A percentile compares a stretch with the other conserved stretches of the same genome.
These are phyloP conservation scores for Chlorospingus semifuscus DNA, from an alignment of 2,797 vertebrate genomes.

Conservation along the genomic window DNA sequence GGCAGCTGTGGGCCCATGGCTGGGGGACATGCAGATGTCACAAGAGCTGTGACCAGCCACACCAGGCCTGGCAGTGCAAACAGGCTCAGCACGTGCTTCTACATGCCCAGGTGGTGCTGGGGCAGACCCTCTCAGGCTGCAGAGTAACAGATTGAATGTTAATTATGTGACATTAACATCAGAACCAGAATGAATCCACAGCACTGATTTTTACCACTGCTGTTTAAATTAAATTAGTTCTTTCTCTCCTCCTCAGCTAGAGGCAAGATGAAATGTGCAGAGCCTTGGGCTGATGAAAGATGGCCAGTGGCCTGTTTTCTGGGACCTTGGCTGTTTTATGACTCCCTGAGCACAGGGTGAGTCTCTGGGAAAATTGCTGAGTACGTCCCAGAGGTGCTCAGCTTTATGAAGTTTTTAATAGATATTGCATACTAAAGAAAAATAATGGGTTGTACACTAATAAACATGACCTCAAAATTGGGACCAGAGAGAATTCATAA, in stretches of 20 bases:
- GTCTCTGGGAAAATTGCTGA: background rate
- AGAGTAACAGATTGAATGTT: accelerated
- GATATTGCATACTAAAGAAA: background rate
- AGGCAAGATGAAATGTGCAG: background rate
- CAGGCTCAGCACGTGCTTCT: accelerated
- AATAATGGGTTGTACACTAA: background rate
- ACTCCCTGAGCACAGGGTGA: background rate
- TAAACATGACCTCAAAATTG: background rate
- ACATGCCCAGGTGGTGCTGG: accelerated
- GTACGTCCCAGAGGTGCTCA: accelerated
- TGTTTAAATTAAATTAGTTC: conserved; percentile 51
- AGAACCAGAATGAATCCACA: background rate
- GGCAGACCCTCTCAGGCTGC: background rate
- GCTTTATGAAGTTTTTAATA: background rate
- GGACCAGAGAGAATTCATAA: background rate
- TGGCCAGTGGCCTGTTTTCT: background rate
- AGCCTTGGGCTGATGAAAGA: background rate
- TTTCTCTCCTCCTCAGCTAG: background rate
- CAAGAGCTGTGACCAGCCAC: background rate
- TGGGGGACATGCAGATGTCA: background rate
- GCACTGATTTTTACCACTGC: background rate
- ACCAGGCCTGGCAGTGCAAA: background rate
- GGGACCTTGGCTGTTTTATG: background rate
- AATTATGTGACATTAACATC: background rate
- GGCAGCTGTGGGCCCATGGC: accelerated